phyloP scores from a whole-genome alignment of 2,888 invertebrate species.

The Epsilonema sp. region DNA sequence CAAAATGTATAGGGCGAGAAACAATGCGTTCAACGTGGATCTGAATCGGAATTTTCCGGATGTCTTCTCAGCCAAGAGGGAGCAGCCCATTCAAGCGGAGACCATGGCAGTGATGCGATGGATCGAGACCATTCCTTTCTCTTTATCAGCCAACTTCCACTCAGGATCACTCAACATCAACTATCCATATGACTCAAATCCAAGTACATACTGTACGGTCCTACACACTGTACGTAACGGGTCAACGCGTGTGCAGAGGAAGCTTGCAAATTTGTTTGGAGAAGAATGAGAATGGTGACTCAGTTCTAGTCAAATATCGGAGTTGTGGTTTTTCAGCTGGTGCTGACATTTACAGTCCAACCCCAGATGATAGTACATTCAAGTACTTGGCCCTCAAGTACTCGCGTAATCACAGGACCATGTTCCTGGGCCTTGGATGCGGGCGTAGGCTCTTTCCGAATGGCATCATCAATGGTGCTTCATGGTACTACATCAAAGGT shows the following conservation, averaged over 20 bases:
- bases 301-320: too few species aligned
- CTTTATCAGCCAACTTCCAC: slow-evolving; percentile 76
- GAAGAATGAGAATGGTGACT: too few species aligned
- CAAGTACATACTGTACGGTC: too few species aligned
- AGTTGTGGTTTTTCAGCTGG: too few species aligned
- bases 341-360: too few species aligned
- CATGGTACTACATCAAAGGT: slow-evolving; percentile 71
- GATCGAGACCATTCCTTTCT: slow-evolving; percentile 77
- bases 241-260: too few species aligned
- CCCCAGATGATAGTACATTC: slow-evolving; percentile 65
- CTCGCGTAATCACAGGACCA: slow-evolving; percentile 49
- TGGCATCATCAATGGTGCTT: slow-evolving; percentile 78
- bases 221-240: too few species aligned
- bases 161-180: slow-evolving; percentile 39
- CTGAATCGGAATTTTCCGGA: slow-evolving; percentile 90
- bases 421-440: slow-evolving; percentile 38
- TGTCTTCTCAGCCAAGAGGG: slow-evolving; percentile 44
- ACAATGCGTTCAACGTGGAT: slow-evolving; percentile 70
- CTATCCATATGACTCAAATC: slow-evolving; percentile 28
- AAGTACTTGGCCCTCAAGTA: slow-evolving; percentile 54
- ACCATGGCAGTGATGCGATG: slow-evolving; percentile 80
- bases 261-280: too few species aligned
- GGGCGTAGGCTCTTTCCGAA: slow-evolving; percentile 46
- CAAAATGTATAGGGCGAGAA: too few species aligned
- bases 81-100: slow-evolving; percentile 56